Conservation (phyloP, 1,140 invertebrate genomes). For the Drosophila guanche region DNA sequence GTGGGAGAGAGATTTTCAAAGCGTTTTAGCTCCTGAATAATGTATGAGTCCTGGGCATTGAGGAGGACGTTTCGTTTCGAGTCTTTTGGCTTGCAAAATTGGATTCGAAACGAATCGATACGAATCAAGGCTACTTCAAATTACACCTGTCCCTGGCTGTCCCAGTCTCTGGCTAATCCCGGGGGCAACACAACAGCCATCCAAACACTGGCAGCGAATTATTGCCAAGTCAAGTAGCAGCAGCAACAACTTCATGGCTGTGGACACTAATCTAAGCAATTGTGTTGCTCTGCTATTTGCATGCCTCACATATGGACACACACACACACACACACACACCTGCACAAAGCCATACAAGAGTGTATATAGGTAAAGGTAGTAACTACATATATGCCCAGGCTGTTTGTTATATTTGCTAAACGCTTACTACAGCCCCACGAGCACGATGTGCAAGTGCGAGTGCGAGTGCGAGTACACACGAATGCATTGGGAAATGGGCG, state of each 20-base stretch:
- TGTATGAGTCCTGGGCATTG: slow-evolving; percentile 40
- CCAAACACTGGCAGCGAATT: slow-evolving; percentile 18
- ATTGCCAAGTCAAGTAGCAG: slow-evolving; percentile 30
- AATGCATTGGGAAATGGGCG: slow-evolving; percentile 28
- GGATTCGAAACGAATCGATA: slow-evolving; percentile 47
- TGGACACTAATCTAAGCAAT: slow-evolving; percentile 66
- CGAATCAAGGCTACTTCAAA: slow-evolving; percentile 49
- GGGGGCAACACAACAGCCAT: slow-evolving; percentile 22
- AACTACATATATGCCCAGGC: slow-evolving; percentile 28
- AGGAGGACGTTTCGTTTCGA: slow-evolving; percentile 8
- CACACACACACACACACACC: slow-evolving; percentile 5
- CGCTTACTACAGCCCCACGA: slow-evolving; percentile 47
- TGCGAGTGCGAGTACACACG: not conserved
- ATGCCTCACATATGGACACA: slow-evolving; percentile 28
- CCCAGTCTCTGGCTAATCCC: slow-evolving; percentile 46
- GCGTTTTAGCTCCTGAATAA: slow-evolving; percentile 39
- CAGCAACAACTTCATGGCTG: slow-evolving; percentile 29
- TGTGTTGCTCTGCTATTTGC: slow-evolving; percentile 56
- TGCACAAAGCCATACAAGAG: not conserved
- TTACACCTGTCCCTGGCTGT: slow-evolving; percentile 52
- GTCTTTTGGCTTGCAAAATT: slow-evolving; percentile 38
- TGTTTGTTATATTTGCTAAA: slow-evolving; percentile 77
- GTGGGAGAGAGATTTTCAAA: slow-evolving; percentile 29
- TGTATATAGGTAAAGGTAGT: slow-evolving; percentile 3
- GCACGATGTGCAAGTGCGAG: slow-evolving; percentile 1